Base-by-base conservation (phyloP, 30 jellyfish, hydroid and myxozoan species). In the Cassiopea andromeda region DNA sequence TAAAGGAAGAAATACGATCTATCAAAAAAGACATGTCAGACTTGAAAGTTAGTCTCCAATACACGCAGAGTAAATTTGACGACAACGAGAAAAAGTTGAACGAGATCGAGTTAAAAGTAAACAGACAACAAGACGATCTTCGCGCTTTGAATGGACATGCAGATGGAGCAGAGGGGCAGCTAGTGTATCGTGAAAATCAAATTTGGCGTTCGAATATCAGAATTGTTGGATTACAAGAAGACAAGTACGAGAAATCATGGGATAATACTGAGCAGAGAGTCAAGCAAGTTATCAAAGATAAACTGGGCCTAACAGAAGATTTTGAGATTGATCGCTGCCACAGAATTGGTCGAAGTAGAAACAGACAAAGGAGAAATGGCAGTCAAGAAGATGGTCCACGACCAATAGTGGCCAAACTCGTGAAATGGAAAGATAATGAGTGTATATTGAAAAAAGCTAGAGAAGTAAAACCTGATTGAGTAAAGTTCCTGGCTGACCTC, bases 361-460 rank as follows among this genome's bases (percentile, higher is more conserved):
- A 79, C 57, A 44, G 77, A 47, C 88, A 47, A 7, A 79, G 18
- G 14, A 3, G 64, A 10, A 50, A 74, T 54, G 46, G 44, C 61
- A 74, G 78, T 5, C 77, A 77, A 7, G 60, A 50, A 79, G 77
- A 79, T 60, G 88, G 85, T 64, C 85, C 85, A 38, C 69, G 85
- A 60, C 85, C 69, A 46, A 76, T 76, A 60, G 85, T 76, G 48
- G 85, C 85, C 85, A 76, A 76, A 76, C 15, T 76, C 46, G 85
- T 44, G 10, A 13, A 16, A 72, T 83, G 91, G 84, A 83, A 83
- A 49, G 83, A 66, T 44, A 83, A 69, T 44, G 92, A 71, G 27
- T 13, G 75, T 38, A 59, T 83, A n/a, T 44, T 83, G 85, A 83
- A 72, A 49, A 72, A 69, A 49, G 92, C 92, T 16, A 69, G 92